A percentile compares a stretch with the other conserved stretches of the same genome.
Evolutionary conservation across 2,113 vertebrate genomes (phyloP).

Genomic region (Elgaria multicarinata): DNA sequence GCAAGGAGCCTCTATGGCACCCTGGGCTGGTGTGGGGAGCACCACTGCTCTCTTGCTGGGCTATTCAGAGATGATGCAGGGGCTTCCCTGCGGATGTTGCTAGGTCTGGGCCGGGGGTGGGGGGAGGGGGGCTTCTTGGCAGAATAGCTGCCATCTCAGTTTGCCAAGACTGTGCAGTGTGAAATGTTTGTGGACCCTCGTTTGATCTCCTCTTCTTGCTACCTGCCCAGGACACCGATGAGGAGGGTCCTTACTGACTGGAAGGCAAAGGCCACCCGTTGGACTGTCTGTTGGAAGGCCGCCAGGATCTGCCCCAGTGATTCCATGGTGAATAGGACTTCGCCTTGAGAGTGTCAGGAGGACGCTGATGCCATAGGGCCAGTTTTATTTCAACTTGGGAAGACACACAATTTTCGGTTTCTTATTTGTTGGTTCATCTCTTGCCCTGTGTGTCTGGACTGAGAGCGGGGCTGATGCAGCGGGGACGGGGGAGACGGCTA

Average conservation of each 20-base stretch:
- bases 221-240: slow-evolving; percentile 72
- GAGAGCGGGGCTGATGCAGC: slow-evolving; percentile 46
- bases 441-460: background rate
- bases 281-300: background rate
- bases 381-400: slow-evolving; percentile 21
- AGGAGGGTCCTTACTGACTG: slow-evolving; percentile 73
- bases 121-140: background rate
- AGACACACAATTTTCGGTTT: background rate
- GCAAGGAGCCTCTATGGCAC: background rate
- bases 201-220: background rate
- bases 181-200: background rate
- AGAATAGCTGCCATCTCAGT: background rate
- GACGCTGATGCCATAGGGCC: slow-evolving; percentile 20
- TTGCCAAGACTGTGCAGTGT: background rate
- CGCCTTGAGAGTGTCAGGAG: background rate
- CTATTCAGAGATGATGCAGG: background rate
- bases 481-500: background rate
- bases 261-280: accelerated
- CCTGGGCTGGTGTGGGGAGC: no score
- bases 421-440: background rate
- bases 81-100: no score
- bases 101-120: background rate
- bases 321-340: background rate
- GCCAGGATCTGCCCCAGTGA: background rate
- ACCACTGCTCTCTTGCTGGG: background rate